These are phyloP conservation scores for Microtus pennsylvanicus DNA, from an alignment of 2,113 vertebrate genomes.

Conservation along the genomic window DNA sequence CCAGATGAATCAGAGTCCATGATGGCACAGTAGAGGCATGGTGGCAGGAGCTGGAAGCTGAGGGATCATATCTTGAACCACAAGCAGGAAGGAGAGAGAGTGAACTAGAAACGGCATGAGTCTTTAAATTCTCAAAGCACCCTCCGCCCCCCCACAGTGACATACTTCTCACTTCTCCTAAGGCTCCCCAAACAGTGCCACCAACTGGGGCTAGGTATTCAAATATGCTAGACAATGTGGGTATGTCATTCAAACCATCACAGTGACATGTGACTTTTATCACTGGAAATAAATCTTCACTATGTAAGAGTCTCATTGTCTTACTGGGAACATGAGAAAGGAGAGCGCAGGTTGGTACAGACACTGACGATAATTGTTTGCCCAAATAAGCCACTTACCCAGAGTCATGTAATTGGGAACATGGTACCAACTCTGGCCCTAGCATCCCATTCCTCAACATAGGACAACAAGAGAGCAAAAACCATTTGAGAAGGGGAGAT, in stretches of 20 bases:
- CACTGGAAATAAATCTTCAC: slow-evolving; percentile 35
- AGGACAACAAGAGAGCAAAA: not conserved
- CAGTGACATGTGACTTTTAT: not conserved
- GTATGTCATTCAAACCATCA: not conserved
- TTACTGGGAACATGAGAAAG: not conserved
- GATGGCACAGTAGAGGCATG: not conserved
- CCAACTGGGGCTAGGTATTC: not conserved
- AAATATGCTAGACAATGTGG: not conserved
- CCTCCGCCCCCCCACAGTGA: not conserved
- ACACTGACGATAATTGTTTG: not conserved
- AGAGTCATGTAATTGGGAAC: not conserved
- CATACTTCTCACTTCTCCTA: not conserved
- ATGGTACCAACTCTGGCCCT: not conserved
- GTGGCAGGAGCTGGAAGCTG: not conserved
- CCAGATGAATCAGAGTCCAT: not conserved
- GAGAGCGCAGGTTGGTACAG: not conserved
- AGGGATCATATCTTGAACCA: not conserved
- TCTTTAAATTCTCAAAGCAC: not conserved
- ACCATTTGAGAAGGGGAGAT: not conserved
- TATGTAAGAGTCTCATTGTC: not conserved
- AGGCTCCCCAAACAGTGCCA: not conserved
- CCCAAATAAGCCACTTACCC: not conserved
- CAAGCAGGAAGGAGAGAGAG: not conserved
- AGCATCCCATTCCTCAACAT: not conserved
- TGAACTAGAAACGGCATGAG: not conserved